Percentiles rank a stretch among this genome's conserved stretches.
Evolutionary conservation across 1,140 invertebrate species (phyloP).

Genomic region (Dreissena polymorpha): DNA sequence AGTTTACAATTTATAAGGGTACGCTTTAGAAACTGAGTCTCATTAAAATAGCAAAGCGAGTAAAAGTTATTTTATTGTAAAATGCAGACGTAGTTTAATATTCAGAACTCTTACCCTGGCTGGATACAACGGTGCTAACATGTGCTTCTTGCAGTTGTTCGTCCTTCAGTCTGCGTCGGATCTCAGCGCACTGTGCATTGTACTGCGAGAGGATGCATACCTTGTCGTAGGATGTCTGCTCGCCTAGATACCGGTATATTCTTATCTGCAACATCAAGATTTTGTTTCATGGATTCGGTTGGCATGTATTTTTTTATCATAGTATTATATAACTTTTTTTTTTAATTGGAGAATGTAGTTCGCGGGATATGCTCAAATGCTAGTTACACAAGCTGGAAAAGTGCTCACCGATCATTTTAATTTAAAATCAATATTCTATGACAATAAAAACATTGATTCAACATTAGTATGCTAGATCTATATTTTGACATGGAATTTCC

Average conservation of each 20-base stretch:
- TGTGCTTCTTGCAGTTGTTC: constrained; percentile 8
- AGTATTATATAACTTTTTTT: neutral
- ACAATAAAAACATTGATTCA: no score
- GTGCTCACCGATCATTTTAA: no score
- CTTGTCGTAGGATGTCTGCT: neutral
- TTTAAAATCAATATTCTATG: no score
- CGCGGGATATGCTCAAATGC: no score
- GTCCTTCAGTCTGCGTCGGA: constrained; percentile 13
- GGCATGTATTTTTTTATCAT: neutral
- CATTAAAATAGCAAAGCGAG: no score
- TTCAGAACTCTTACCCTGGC: constrained; percentile 52
- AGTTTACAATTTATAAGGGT: neutral
- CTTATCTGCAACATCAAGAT: constrained; percentile 22
- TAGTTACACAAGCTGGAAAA: no score
- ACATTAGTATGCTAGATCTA: no score
- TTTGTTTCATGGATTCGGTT: neutral
- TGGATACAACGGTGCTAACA: constrained; percentile 56
- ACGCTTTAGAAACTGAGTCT: no score
- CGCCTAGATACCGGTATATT: constrained; percentile 13
- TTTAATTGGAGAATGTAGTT: no score
- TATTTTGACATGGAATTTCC: no score
- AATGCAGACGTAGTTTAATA: no score
- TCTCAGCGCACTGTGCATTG: constrained; percentile 50
- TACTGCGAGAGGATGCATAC: constrained; percentile 47
- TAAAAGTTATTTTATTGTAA: no score